Conservation (phyloP, 2,113 vertebrate species). For the Cyprinodon variegatus region DNA sequence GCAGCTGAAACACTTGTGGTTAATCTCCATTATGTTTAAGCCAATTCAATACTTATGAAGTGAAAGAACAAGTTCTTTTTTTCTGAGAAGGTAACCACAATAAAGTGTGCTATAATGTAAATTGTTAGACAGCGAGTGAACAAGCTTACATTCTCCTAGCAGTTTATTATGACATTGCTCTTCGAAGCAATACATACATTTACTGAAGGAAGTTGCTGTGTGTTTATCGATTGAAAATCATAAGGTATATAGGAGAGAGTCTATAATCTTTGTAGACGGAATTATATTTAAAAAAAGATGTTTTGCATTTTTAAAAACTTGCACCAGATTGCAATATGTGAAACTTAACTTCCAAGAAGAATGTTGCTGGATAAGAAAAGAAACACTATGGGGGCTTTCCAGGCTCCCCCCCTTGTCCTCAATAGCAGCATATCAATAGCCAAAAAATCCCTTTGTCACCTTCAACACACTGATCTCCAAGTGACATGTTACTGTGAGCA, state of each 20-base stretch:
- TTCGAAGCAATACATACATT: too few species aligned
- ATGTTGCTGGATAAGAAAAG: not conserved
- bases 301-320: conserved; percentile 1
- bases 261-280: not conserved
- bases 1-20: not conserved
- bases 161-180: too few species aligned
- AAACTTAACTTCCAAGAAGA: not conserved
- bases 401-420: not conserved
- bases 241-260: not conserved
- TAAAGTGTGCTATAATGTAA: not conserved
- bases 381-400: not conserved
- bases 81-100: not conserved
- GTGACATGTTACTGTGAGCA: conserved; percentile 53
- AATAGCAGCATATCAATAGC: conserved; percentile 33
- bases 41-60: not conserved
- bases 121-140: not conserved
- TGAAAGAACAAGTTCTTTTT: not conserved
- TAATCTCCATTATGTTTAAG: not conserved
- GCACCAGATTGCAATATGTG: not conserved
- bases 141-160: not conserved
- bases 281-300: not conserved
- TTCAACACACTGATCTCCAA: conserved; percentile 27
- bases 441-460: conserved; percentile 35
- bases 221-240: too few species aligned
- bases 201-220: too few species aligned